Base-by-base conservation (phyloP, 1,140 invertebrate genomes). In the Halesus radiatus region DNA sequence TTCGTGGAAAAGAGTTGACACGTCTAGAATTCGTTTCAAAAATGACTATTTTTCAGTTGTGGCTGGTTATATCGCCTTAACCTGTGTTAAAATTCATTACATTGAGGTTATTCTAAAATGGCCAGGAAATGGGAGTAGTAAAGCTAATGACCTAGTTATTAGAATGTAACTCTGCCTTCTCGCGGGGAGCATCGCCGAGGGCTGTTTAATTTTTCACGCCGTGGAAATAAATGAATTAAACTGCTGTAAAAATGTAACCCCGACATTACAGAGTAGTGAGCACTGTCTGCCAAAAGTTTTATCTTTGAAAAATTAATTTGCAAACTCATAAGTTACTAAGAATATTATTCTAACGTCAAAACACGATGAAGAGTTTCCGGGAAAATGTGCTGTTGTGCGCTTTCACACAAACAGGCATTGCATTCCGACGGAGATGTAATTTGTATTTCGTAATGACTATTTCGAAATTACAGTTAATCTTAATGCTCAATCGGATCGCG, bases 151-250 rank as follows among this genome's bases (percentile, higher is more conserved):
- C 60, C 23, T 18, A 64, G 60, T 23, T 64, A 64, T 64, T 64
- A 64, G 60, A 64, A 29, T 64, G 29, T 64, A 18, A 22, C 23
- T 64, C 23, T 29, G 20, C 52, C 23, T 32, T 54, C 23, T 23
- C 56, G 29, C 18, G 0, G 78, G 53, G 18, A 54, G 45, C 20
- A 54, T 29, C 5, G 70, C 74, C 54, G 16, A 76, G 53, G 78
- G 68, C 45, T 56, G 50, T 80, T 62, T 23, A 26, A 45, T 80
- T 80, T 80, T 80, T 80, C 76, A 68, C 56, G 45, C 54, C 22
- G n/a, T n/a, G 20, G 58, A 60, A 26, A 80, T 80, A 75, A 80
- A 80, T 80, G 75, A 74, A 80, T 80, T 80, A 80, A 50, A 73
- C 53, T 18, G 53, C 52, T 64, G 72, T 74, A 58, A 80, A 74